These are phyloP conservation scores for Bathynomus jamesi DNA, from an alignment of 1,140 invertebrate genomes.

Conservation along the genomic window DNA sequence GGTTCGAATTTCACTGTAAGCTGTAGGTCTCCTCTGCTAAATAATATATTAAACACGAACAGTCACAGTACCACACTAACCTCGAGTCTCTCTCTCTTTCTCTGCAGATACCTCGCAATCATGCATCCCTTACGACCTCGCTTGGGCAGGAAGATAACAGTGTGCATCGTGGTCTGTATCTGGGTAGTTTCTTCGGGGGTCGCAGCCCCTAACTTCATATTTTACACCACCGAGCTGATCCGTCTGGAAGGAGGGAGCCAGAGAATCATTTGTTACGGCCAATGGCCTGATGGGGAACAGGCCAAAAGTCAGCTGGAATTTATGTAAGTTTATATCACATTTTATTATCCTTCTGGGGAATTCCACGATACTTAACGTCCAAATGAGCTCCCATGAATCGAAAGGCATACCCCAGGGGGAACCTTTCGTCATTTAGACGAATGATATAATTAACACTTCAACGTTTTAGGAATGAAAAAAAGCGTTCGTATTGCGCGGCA, in stretches of 20 bases:
- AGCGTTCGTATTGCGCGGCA: too few relatives aligned
- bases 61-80: too few relatives aligned
- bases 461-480: too few relatives aligned
- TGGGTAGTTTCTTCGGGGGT: constrained; percentile 69
- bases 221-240: constrained; percentile 60
- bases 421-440: too few relatives aligned
- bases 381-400: too few relatives aligned
- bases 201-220: constrained; percentile 74
- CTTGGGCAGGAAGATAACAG: constrained; percentile 68
- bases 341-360: constrained; percentile 13
- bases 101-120: constrained; percentile 76
- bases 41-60: too few relatives aligned
- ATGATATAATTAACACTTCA: too few relatives aligned
- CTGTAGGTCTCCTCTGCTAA: too few relatives aligned
- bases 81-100: too few relatives aligned
- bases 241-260: constrained; percentile 49
- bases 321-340: constrained; percentile 55
- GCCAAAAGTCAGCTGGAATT: constrained; percentile 64
- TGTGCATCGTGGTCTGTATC: constrained; percentile 70
- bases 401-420: too few relatives aligned
- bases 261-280: constrained; percentile 64
- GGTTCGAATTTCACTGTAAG: too few relatives aligned
- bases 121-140: constrained; percentile 78
- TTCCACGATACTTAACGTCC: not conserved
- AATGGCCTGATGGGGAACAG: constrained; percentile 70